Evolutionary conservation across 2,113 vertebrate genomes (phyloP).

Genomic region (Albula glossodonta): DNA sequence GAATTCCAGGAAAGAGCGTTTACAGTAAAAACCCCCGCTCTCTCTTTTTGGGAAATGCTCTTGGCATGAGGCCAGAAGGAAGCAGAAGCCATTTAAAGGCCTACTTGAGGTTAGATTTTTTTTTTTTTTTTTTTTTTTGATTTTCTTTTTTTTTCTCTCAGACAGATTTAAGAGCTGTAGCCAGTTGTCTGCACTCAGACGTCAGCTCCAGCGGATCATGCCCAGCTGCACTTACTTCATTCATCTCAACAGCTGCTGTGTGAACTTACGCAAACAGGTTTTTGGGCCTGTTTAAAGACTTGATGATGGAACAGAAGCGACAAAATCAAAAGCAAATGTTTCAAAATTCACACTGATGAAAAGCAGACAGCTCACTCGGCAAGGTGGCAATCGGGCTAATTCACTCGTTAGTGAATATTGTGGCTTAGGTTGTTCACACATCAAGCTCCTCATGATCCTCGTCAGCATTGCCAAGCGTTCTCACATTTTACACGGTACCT

Average conservation of each 20-base stretch:
- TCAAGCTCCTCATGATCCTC: background rate
- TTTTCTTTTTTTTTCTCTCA: background rate
- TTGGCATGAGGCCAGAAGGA: background rate
- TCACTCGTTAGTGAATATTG: background rate
- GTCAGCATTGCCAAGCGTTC: background rate
- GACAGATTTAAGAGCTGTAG: background rate
- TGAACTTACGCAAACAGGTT: background rate
- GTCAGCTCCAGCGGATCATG: background rate
- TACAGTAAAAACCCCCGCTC: background rate
- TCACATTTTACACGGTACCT: background rate
- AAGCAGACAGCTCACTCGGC: background rate
- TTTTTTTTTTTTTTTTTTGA: background rate
- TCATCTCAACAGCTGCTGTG: background rate
- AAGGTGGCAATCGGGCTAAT: background rate
- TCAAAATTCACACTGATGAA: background rate
- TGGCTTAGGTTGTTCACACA: background rate
- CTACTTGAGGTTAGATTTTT: background rate
- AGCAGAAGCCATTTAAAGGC: background rate
- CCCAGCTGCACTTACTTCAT: background rate
- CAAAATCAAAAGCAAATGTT: background rate
- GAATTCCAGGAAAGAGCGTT: constrained; percentile 6
- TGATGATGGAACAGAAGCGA: background rate
- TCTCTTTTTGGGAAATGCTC: background rate
- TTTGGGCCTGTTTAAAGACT: background rate
- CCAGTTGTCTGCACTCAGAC: background rate